phyloP scores from a whole-genome alignment of 2,888 invertebrate genomes.

The Syrphus vitripennis region DNA sequence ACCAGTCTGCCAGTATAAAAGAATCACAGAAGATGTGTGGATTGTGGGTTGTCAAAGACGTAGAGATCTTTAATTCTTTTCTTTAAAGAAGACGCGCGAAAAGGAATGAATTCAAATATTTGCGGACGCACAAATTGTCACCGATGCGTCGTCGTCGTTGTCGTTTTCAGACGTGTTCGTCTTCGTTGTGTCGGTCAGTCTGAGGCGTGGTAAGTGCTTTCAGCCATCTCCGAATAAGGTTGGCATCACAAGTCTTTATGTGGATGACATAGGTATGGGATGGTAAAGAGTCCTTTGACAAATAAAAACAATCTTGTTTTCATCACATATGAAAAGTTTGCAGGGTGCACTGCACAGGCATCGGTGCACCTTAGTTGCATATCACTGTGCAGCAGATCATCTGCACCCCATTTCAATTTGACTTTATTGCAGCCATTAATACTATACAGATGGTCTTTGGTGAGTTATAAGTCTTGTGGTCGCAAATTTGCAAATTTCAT shows the following conservation, averaged over 20 bases:
- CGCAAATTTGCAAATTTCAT: slow-evolving; percentile 64
- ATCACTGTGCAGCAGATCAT: slow-evolving; percentile 32
- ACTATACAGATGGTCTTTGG: slow-evolving; percentile 42
- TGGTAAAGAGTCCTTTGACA: slow-evolving; percentile 19
- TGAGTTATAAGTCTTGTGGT: slow-evolving; percentile 56
- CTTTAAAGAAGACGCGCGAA: slow-evolving; percentile 1
- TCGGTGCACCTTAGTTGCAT: too few species aligned
- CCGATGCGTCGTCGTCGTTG: slow-evolving; percentile 9
- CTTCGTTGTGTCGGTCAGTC: not conserved
- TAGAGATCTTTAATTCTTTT: not conserved
- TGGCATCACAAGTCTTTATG: not conserved
- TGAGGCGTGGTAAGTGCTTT: slow-evolving; percentile 60
- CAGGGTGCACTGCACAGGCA: slow-evolving; percentile 13
- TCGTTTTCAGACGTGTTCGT: not conserved
- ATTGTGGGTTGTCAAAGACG: not conserved
- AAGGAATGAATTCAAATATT: slow-evolving; percentile 31
- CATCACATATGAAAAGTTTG: slow-evolving; percentile 13
- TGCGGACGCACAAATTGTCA: slow-evolving; percentile 69
- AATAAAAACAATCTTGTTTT: slow-evolving; percentile 34
- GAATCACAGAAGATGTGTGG: not conserved
- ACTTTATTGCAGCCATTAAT: slow-evolving; percentile 65
- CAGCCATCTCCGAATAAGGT: slow-evolving; percentile 49
- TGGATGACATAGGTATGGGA: not conserved
- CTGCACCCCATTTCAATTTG: slow-evolving; percentile 61
- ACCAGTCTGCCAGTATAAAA: not conserved